Evolutionary conservation across 2,797 vertebrate genomes (phyloP), one percentile per base, ranked within the genome.

Genomic region (Salarias fasciatus): DNA sequence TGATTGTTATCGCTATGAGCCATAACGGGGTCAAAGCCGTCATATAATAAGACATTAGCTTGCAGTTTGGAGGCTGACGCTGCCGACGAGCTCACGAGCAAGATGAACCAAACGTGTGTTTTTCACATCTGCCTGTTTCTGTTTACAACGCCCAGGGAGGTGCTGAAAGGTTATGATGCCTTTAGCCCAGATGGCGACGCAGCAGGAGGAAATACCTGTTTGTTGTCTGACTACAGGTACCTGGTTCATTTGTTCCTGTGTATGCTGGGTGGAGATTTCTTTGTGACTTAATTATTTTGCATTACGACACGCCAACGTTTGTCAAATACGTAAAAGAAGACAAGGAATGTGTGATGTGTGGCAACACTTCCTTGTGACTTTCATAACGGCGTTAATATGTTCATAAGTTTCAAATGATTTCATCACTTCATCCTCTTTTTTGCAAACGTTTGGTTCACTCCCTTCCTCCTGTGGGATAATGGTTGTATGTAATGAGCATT

Each of bases 121-220:
- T 43, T 67, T 54, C 29, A 47, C 64, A 77, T 74, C 62, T 69
- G 63, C 48, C 15, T 53, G 64, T 72, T 77, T 70, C 38, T 69
- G 66, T 72, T 82, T 66, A 78, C 43, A 11, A 46, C 62, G 31
- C 60, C 48, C 48, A 24, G 37, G 65, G 63, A 78, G 73, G 63
- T 37, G 45, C 40, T 57, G 62, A 62, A 72, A 77, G 37, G 41
- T 51, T 56, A 44, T 49, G 52, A 80, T 67, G 53, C 71, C 70
- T 82, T 65, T 48, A 2, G 8, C 13, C 69, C 75, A 82, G 78
- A 78, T 85, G 80, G 64, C 60, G 59, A 75, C 12, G 49, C 14
- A 53, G 44, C 53, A 40, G 60, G 54, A 68, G 24, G 75, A 66
- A 71, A 53, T 40, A 50, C 57, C 9, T 15, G 41, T 30, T 74